phyloP scores from a whole-genome alignment of 2,888 invertebrate genomes.

The Acrobasis consociella region DNA sequence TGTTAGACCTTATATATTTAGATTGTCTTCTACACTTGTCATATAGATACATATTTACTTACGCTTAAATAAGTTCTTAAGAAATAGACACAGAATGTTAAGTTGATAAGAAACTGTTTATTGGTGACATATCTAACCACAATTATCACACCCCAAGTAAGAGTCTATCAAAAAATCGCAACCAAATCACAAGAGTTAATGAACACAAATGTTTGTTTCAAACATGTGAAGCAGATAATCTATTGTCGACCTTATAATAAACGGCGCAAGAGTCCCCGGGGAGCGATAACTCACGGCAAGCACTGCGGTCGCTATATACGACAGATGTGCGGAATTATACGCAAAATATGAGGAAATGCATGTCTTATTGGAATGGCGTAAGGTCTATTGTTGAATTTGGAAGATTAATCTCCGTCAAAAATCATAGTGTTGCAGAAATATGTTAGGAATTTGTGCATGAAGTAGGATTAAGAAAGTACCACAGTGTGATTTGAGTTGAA shows the following conservation, averaged over 20 bases:
- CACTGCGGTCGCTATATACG: slow-evolving; percentile 17
- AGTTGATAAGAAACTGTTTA: neutral
- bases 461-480: neutral
- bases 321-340: slow-evolving; percentile 18
- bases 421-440: slow-evolving; percentile 14
- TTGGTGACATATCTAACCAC: slow-evolving; percentile 1
- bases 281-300: slow-evolving; percentile 44
- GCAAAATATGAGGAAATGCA: neutral
- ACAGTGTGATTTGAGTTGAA: neutral
- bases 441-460: neutral
- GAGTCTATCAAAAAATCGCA: slow-evolving; percentile 18
- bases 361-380: slow-evolving; percentile 4
- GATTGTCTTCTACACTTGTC: too few species aligned
- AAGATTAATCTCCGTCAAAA: slow-evolving; percentile 13
- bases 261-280: slow-evolving; percentile 34
- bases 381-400: slow-evolving; percentile 4
- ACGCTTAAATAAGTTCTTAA: too few species aligned
- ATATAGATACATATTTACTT: too few species aligned
- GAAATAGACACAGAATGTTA: too few species aligned
- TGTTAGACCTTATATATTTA: too few species aligned
- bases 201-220: slow-evolving; percentile 33
- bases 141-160: slow-evolving; percentile 16
- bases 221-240: slow-evolving; percentile 30
- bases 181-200: slow-evolving; percentile 26
- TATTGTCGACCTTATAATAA: slow-evolving; percentile 29